Conservation (phyloP, 2,888 invertebrate species). For the Ptycholaimellus sp. region DNA sequence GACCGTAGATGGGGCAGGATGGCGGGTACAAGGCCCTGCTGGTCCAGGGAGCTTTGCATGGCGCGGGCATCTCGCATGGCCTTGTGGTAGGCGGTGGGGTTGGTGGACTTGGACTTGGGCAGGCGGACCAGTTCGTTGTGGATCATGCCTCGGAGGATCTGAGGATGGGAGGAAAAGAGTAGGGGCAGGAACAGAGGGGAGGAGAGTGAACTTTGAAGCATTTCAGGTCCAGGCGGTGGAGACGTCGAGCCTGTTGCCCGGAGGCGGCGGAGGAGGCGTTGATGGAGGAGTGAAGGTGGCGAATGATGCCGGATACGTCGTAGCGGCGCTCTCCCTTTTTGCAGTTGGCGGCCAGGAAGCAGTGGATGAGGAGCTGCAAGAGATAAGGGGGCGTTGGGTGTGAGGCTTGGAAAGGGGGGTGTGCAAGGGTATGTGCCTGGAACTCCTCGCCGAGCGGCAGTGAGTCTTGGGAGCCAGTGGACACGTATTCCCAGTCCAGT, state of each 20-base stretch:
- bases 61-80: background rate
- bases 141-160: slow-evolving; percentile 21
- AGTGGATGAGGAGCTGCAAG: background rate
- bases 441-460: slow-evolving; percentile 4
- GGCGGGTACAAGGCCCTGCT: slow-evolving; percentile 18
- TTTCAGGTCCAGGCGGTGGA: slow-evolving; percentile 25
- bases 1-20: slow-evolving; percentile 22
- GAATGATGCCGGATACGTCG: slow-evolving; percentile 1
- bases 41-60: slow-evolving; percentile 22
- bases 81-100: background rate
- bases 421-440: too few relatives aligned
- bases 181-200: too few relatives aligned
- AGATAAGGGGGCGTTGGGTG: too few relatives aligned
- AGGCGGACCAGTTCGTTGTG: slow-evolving; percentile 26
- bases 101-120: slow-evolving; percentile 23
- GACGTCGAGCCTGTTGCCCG: slow-evolving; percentile 12
- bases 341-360: background rate
- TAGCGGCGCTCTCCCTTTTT: background rate
- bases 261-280: slow-evolving; percentile 1
- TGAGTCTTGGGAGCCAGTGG: background rate
- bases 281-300: slow-evolving; percentile 4
- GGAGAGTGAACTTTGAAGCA: too few relatives aligned
- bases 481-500: background rate
- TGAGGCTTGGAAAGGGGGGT: too few relatives aligned
- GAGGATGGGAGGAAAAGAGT: too few relatives aligned